Evolutionary conservation across 2,888 invertebrate genomes (phyloP).

Genomic region (Deroplatys truncata): DNA sequence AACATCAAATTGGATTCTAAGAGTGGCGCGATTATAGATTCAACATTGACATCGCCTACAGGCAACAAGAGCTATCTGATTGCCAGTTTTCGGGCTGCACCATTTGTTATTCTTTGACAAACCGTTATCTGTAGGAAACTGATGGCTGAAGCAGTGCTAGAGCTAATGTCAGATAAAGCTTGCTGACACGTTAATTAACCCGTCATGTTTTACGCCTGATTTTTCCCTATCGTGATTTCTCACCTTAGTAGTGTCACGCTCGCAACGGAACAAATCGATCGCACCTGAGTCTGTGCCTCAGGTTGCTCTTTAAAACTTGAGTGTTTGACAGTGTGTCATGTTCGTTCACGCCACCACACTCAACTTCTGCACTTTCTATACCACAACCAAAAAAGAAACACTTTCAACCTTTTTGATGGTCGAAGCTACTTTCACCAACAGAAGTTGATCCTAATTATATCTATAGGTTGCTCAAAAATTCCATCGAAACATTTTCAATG

Average conservation of each 20-base stretch:
- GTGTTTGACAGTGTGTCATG: neutral
- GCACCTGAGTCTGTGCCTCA: neutral
- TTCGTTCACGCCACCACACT: no score
- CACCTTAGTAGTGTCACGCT: neutral
- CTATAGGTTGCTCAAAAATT: no score
- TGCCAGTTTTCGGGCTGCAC: neutral
- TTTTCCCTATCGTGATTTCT: neutral
- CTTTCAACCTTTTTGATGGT: no score
- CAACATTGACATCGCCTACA: neutral
- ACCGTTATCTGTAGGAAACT: neutral
- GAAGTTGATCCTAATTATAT: no score
- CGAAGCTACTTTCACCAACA: no score
- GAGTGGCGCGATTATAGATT: no score
- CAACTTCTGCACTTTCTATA: no score
- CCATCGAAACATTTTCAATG: no score
- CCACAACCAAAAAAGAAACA: no score
- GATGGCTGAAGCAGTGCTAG: neutral
- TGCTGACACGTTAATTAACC: neutral
- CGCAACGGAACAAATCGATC: neutral
- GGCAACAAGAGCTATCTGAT: neutral
- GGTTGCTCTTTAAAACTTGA: neutral
- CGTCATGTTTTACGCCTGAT: neutral
- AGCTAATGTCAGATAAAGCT: neutral
- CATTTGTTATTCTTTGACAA: neutral
- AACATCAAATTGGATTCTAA: no score